phyloP scores from a whole-genome alignment of 2,888 invertebrate genomes.

The Ophion ventricosus region DNA sequence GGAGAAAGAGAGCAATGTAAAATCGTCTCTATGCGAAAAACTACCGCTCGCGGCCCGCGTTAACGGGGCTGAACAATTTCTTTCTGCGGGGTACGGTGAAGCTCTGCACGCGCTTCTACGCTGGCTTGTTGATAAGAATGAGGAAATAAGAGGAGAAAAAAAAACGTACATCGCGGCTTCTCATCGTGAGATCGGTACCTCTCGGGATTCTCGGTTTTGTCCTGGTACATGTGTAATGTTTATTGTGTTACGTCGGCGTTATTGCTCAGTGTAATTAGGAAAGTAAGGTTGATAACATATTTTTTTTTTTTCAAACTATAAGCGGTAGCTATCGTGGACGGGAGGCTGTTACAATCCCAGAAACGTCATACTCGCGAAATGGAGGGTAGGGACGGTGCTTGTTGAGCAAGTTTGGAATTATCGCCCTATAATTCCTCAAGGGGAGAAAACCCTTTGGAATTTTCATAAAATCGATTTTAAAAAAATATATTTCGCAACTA shows the following conservation, averaged over 20 bases:
- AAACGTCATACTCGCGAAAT: background rate
- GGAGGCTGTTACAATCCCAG: background rate
- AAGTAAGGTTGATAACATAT: background rate
- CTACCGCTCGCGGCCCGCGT: slow-evolving; percentile 14
- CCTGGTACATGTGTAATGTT: background rate
- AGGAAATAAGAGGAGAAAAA: slow-evolving; percentile 7
- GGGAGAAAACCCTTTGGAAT: no score
- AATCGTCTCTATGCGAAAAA: slow-evolving; percentile 46
- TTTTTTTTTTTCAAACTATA: background rate
- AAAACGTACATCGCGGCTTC: slow-evolving; percentile 20
- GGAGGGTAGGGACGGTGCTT: no score
- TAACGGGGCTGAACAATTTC: slow-evolving; percentile 51
- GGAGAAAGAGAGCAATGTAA: slow-evolving; percentile 26
- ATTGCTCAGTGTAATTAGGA: background rate
- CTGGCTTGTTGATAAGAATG: background rate
- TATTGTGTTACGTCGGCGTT: background rate
- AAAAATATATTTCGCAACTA: no score
- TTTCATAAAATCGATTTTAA: no score
- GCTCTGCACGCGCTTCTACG: background rate
- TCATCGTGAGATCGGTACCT: slow-evolving; percentile 8
- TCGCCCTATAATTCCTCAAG: no score
- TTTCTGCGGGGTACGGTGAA: slow-evolving; percentile 8
- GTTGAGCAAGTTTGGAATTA: no score
- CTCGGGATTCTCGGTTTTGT: background rate
- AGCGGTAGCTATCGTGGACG: no score